Evolutionary conservation across 2,888 invertebrate genomes (phyloP).

Genomic region (Xanthostigma xanthostigma): DNA sequence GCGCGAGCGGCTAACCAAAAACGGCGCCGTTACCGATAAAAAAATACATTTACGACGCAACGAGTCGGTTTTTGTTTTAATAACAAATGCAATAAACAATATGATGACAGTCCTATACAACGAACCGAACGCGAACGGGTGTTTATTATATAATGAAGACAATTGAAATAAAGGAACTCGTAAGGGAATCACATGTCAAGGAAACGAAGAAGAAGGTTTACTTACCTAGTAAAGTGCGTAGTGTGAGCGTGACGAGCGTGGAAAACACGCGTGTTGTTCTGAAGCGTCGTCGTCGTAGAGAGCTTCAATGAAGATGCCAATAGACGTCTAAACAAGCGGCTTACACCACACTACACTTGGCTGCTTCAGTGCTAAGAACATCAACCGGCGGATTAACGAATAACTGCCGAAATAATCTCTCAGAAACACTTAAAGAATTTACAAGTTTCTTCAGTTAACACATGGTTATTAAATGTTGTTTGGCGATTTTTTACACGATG

Average conservation of each 20-base stretch:
- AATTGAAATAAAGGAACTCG: neutral
- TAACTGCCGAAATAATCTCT: slow-evolving; percentile 9
- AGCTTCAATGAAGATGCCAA: slow-evolving; percentile 31
- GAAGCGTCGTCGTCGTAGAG: slow-evolving; percentile 24
- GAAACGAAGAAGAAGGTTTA: slow-evolving; percentile 5
- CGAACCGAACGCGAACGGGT: too few species aligned
- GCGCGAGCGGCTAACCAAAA: slow-evolving; percentile 6
- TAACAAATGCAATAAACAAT: too few species aligned
- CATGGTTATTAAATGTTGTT: neutral
- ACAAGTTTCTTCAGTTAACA: too few species aligned
- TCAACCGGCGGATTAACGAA: slow-evolving; percentile 8
- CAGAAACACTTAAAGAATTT: neutral
- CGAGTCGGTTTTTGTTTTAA: neutral
- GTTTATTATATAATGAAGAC: too few species aligned
- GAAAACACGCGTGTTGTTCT: slow-evolving; percentile 8
- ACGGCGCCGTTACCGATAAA: slow-evolving; percentile 6
- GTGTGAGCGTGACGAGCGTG: too few species aligned
- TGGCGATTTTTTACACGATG: neutral
- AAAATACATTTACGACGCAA: slow-evolving; percentile 6
- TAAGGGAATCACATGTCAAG: slow-evolving; percentile 8
- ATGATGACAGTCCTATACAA: too few species aligned
- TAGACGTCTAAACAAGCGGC: slow-evolving; percentile 32
- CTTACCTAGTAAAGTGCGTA: neutral
- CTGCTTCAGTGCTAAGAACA: slow-evolving; percentile 1
- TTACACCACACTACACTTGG: too few species aligned